These are phyloP conservation scores for Microctonus hyperodae DNA, from an alignment of 2,888 invertebrate genomes.

Conservation along the genomic window DNA sequence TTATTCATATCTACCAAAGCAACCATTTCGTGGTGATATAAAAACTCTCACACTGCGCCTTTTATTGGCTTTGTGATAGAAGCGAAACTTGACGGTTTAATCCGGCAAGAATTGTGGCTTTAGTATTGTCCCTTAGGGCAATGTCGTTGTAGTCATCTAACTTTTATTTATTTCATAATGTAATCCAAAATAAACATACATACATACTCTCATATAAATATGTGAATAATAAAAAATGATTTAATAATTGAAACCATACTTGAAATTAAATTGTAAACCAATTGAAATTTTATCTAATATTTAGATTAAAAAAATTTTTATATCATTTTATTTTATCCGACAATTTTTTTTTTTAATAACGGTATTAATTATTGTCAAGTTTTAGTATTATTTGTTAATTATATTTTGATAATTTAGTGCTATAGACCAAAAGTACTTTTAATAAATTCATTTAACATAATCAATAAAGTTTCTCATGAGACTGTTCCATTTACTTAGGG, in stretches of 20 bases:
- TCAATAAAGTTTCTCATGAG: conserved; percentile 1
- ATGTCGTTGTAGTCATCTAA: neutral
- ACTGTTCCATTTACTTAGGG: conserved; percentile 26
- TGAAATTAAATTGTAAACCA: too few species aligned
- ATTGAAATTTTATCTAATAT: too few species aligned
- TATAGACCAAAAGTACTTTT: neutral
- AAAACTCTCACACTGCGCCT: conserved; percentile 38
- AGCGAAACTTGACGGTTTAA: conserved; percentile 40
- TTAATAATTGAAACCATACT: too few species aligned
- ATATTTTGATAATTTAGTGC: neutral
- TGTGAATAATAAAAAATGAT: conserved; percentile 2
- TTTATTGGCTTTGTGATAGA: conserved; percentile 34
- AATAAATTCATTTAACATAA: neutral
- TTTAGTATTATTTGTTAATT: neutral
- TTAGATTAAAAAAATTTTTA: too few species aligned
- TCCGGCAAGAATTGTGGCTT: conserved; percentile 41
- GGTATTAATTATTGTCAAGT: too few species aligned
- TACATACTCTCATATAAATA: too few species aligned
- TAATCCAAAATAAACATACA: too few species aligned
- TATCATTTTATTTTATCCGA: too few species aligned
- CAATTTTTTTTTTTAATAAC: too few species aligned
- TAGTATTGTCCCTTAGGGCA: conserved; percentile 36
- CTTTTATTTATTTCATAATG: neutral
- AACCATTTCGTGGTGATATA: conserved; percentile 39
- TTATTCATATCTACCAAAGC: neutral